Evolutionary conservation across 2,888 invertebrate genomes (phyloP).

Genomic region (Volucella inflata): DNA sequence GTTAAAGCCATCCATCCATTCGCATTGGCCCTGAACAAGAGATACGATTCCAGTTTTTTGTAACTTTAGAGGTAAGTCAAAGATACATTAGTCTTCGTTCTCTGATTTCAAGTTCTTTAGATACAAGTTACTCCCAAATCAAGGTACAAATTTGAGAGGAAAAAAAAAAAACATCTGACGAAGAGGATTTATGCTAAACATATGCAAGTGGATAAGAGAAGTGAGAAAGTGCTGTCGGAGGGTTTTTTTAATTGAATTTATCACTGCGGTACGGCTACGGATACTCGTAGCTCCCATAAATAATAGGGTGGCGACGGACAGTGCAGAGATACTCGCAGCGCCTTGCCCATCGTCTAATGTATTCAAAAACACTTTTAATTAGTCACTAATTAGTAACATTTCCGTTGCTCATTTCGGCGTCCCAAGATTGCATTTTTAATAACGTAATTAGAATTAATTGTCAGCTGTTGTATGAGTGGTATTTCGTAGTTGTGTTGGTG

Average conservation of each 20-base stretch:
- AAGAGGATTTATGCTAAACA: constrained; percentile 59
- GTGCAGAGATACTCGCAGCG: neutral
- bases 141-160: constrained; percentile 1
- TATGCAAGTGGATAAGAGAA: constrained; percentile 54
- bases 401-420: constrained; percentile 56
- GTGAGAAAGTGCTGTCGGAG: constrained; percentile 63
- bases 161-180: constrained; percentile 6
- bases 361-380: constrained; percentile 70
- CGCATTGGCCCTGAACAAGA: constrained; percentile 44
- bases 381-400: constrained; percentile 71
- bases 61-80: constrained; percentile 11
- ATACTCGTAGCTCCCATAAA: constrained; percentile 36
- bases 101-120: constrained; percentile 1
- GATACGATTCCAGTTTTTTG: constrained; percentile 55
- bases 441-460: constrained; percentile 72
- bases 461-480: neutral
- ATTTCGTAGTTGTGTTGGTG: neutral
- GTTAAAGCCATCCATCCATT: constrained; percentile 29
- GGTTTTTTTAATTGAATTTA: constrained; percentile 61
- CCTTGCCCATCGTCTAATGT: constrained; percentile 24
- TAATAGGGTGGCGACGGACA: constrained; percentile 53
- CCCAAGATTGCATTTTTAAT: constrained; percentile 70
- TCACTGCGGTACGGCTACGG: constrained; percentile 32
- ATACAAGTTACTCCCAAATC: neutral
- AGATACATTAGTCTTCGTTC: constrained; percentile 49